Evolutionary conservation across 1,140 invertebrate species (phyloP), one percentile per base, ranked within the genome.

Genomic region (Achatina immaculata): DNA sequence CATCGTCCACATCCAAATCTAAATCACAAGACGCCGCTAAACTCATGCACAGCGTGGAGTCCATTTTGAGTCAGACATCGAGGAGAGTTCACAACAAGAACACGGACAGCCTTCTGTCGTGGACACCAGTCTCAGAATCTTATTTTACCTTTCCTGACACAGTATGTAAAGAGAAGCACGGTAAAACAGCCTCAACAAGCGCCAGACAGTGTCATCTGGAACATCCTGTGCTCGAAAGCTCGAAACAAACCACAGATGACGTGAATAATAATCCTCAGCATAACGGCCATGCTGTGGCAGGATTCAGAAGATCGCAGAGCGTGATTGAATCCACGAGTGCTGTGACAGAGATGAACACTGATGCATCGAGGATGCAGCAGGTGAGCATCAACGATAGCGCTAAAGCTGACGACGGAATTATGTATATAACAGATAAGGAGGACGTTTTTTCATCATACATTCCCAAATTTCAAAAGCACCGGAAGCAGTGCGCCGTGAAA

Each of bases 401-500:
- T 24, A 9, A 71, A 34, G 40, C 0, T 42, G 38, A 7, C 38
- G n/a, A 28, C 34, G 38, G 3, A 45, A 34, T n/a, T 14, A 4
- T 40, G 4, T 4, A 74, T 28, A 16, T 43, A 51, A 34, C 21
- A 24, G 36, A 65, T 40, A 34, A 11, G 24, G 34, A 0, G 16
- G 55, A 38, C 42, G 31, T 62, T 62, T 76, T 73, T 43, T 43
- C 55, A 7, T 58, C 74, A 3, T 78, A 68, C 76, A 78, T 78
- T 68, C 76, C 76, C 0, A 78, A 78, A 43, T 68, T 68, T 45
- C 76, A 78, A n/a, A 78, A 68, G 31, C 76, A 78, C 31, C 6
- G 42, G 1, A 73, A 73, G 34, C 34, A 48, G 21, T 34, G 28
- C n/a, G 40, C 71, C 2, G 71, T 73, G 14, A 78, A 78, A 62